Conservation (phyloP, 1,140 invertebrate genomes). For the Zaprionus tsacasi region DNA sequence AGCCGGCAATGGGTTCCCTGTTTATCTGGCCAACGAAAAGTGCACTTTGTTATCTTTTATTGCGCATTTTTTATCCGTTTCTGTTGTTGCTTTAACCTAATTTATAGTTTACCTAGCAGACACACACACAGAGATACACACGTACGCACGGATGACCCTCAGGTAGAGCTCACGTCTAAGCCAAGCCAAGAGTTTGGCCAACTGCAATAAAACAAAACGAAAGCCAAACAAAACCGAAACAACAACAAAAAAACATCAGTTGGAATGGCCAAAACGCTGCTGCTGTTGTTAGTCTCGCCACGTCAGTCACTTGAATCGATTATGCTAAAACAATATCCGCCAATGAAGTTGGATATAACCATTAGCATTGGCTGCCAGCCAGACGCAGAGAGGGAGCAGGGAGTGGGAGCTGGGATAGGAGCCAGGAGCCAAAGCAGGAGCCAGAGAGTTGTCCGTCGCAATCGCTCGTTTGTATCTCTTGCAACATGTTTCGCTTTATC, state of each 20-base stretch:
- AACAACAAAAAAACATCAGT: constrained; percentile 23
- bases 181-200: constrained; percentile 64
- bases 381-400: background rate
- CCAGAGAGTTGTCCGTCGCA: too few species aligned
- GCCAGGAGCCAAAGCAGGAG: constrained; percentile 1
- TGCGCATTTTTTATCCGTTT: constrained; percentile 68
- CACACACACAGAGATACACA: constrained; percentile 37
- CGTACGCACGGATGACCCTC: constrained; percentile 23
- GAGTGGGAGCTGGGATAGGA: background rate
- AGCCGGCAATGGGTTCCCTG: constrained; percentile 43
- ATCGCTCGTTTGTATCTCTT: constrained; percentile 59
- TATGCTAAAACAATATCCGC: constrained; percentile 83
- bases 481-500: constrained; percentile 60
- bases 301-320: constrained; percentile 78
- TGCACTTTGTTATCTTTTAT: constrained; percentile 83
- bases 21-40: constrained; percentile 75
- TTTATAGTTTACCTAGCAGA: constrained; percentile 74
- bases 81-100: constrained; percentile 78
- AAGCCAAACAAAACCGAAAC: constrained; percentile 50
- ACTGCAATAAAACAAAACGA: constrained; percentile 81
- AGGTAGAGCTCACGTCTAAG: constrained; percentile 71
- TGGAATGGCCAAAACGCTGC: constrained; percentile 10
- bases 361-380: constrained; percentile 46
- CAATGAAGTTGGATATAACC: constrained; percentile 63
- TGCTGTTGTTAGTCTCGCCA: constrained; percentile 24